phyloP scores from a whole-genome alignment of 2,797 vertebrate species.

The Aphelocoma californica region DNA sequence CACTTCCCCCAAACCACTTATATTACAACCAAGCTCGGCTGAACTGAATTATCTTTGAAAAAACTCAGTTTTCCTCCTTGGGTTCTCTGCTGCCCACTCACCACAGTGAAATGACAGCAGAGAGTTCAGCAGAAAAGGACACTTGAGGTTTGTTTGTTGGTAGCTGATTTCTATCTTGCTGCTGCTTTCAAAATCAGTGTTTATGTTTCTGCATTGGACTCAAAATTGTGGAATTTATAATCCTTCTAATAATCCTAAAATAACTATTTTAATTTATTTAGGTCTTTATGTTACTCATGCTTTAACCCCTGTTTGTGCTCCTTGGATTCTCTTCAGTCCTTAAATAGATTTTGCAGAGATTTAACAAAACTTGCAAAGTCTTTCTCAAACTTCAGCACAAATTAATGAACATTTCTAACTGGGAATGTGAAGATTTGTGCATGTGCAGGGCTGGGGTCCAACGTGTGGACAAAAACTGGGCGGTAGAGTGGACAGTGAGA shows the following conservation, averaged over 20 bases:
- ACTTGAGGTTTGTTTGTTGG: neutral
- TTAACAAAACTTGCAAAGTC: neutral
- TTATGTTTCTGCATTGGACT: neutral
- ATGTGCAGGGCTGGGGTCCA: neutral
- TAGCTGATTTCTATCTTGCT: neutral
- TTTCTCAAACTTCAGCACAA: neutral
- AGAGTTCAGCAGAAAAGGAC: neutral
- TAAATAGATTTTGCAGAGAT: neutral
- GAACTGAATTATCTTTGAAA: neutral
- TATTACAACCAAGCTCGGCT: neutral
- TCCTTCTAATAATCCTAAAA: neutral
- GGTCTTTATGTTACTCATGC: neutral
- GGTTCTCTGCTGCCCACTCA: neutral
- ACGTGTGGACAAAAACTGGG: neutral
- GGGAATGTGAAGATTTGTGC: neutral
- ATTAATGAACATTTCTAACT: neutral
- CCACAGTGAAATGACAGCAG: neutral
- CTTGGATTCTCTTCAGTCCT: neutral
- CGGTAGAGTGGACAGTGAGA: constrained; percentile 9
- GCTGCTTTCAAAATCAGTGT: neutral
- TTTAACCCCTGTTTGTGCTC: neutral
- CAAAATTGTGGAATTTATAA: neutral
- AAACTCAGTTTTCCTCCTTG: neutral
- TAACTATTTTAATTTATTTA: neutral
- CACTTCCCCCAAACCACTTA: neutral